These are phyloP conservation scores for Brachymystax lenok DNA, from an alignment of 2,797 vertebrate species.

Conservation along the genomic window DNA sequence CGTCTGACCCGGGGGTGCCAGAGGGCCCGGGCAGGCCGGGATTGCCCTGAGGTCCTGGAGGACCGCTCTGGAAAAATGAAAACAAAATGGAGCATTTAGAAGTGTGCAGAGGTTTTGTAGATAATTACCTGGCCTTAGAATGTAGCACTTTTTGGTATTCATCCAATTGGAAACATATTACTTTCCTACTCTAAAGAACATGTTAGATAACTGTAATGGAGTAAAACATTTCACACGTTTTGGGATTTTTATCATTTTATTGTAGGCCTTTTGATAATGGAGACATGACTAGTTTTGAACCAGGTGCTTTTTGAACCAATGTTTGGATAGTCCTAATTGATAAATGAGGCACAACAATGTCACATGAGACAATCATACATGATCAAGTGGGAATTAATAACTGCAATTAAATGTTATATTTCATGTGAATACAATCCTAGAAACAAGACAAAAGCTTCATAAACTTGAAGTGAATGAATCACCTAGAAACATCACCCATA, in stretches of 20 bases:
- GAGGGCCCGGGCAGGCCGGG: constrained; percentile 85
- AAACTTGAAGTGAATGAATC: neutral
- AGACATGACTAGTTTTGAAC: neutral
- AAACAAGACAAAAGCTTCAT: neutral
- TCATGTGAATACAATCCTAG: neutral
- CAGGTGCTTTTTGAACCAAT: neutral
- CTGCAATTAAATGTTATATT: neutral
- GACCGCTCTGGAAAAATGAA: constrained; percentile 81
- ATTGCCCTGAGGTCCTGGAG: constrained; percentile 84
- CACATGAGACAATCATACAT: neutral
- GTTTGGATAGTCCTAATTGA: neutral
- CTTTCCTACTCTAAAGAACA: neutral
- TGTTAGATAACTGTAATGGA: neutral
- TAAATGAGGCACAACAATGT: neutral
- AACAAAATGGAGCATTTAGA: constrained; percentile 4
- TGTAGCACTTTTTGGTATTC: neutral
- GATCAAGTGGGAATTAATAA: too few relatives aligned
- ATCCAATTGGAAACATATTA: neutral
- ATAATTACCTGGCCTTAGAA: constrained; percentile 19
- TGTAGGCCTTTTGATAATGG: neutral
- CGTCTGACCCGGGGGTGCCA: constrained; percentile 91
- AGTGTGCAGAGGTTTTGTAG: neutral
- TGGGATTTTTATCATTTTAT: neutral
- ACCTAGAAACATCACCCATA: neutral
- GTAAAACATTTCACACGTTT: neutral